Conservation (phyloP, 2,888 invertebrate genomes). For the Drosophila bunnanda region DNA sequence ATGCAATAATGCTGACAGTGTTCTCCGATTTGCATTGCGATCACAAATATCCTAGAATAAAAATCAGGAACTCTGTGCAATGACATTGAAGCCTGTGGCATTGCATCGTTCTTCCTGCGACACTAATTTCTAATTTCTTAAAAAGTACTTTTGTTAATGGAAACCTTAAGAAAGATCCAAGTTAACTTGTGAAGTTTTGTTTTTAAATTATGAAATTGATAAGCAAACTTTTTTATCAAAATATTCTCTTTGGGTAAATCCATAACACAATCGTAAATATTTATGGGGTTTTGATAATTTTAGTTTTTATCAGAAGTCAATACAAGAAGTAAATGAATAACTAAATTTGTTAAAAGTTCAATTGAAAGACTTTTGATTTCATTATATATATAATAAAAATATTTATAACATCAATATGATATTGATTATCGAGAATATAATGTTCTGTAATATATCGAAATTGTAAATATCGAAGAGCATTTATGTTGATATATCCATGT, state of each 20-base stretch:
- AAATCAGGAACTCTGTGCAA: slow-evolving; percentile 86
- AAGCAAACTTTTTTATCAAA: background rate
- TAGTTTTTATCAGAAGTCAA: background rate
- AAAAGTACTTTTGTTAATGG: background rate
- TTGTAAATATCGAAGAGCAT: no score
- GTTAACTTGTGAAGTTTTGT: background rate
- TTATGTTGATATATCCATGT: no score
- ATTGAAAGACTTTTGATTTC: no score
- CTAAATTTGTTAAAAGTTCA: background rate
- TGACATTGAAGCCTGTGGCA: slow-evolving; percentile 85
- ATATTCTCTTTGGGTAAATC: background rate
- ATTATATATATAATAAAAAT: no score
- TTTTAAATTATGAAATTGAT: background rate
- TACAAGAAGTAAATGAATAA: background rate
- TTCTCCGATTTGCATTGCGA: background rate
- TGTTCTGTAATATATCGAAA: no score
- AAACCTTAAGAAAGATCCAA: background rate
- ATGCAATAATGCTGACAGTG: slow-evolving; percentile 16
- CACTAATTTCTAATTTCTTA: slow-evolving; percentile 74
- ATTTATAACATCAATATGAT: no score
- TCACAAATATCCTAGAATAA: slow-evolving; percentile 68
- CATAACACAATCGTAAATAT: background rate
- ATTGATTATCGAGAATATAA: no score
- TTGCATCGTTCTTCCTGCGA: slow-evolving; percentile 87
- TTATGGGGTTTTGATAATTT: background rate